Evolutionary conservation across 2,113 vertebrate species (phyloP).

Genomic region (Melanostigma gelatinosum): DNA sequence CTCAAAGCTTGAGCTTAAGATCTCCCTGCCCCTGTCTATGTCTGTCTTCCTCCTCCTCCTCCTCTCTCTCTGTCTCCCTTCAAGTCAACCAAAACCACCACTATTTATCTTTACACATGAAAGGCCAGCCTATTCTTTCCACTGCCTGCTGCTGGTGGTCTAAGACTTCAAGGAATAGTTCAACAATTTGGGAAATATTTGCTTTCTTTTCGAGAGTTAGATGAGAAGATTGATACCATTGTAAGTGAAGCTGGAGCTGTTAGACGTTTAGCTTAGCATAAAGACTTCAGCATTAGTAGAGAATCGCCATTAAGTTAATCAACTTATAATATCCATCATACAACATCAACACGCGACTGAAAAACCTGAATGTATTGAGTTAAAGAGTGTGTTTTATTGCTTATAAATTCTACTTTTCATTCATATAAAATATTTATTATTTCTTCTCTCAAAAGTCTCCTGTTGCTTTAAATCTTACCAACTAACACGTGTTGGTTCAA

Average conservation of each 20-base stretch:
- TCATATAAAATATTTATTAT: no score
- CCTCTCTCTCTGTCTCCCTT: slow-evolving; percentile 35
- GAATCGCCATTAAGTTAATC: background rate
- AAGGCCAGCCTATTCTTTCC: slow-evolving; percentile 61
- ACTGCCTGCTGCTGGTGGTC: slow-evolving; percentile 59
- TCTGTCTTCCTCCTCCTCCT: slow-evolving; percentile 25
- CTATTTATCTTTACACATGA: slow-evolving; percentile 65
- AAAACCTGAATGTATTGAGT: background rate
- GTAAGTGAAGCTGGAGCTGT: background rate
- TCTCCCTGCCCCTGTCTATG: slow-evolving; percentile 25
- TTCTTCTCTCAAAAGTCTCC: no score
- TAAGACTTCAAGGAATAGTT: slow-evolving; percentile 18
- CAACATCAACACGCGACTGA: background rate
- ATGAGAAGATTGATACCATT: background rate
- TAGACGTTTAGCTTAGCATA: slow-evolving; percentile 2
- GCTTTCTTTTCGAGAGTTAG: background rate
- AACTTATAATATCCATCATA: background rate
- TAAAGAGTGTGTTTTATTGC: background rate
- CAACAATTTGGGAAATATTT: background rate
- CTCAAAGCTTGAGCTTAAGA: slow-evolving; percentile 46
- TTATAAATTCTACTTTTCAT: background rate
- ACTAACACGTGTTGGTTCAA: background rate
- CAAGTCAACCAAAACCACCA: slow-evolving; percentile 58
- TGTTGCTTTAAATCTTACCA: background rate
- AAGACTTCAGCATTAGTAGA: background rate